Base-by-base conservation (phyloP, 2,113 vertebrate genomes). In the Colinus virginianus region DNA sequence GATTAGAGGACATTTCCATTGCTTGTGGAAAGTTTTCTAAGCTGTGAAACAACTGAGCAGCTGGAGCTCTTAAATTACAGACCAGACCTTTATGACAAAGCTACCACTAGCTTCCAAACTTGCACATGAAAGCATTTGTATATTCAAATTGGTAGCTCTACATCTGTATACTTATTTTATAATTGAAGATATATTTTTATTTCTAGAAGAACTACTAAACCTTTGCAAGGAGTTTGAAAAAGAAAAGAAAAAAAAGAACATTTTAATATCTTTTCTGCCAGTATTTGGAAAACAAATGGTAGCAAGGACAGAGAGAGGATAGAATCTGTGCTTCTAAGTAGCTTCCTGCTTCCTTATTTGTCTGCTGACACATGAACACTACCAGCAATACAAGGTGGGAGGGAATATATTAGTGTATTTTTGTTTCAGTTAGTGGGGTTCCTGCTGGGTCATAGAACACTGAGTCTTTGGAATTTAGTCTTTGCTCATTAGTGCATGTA, bases 401-500 rank as follows among this genome's bases (percentile, higher is more conserved):
- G 25, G 19, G 30, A 75, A n/a, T 58, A 42, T 36, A 63, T 63
- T 14, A 78, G n/a, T 42, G 18, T 30, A 67, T 23, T 76, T 82
- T 59, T 78, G 15, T 72, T 93, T 55, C 53, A 18, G 46, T 79
- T 71, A 17, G 4, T 68, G 68, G 7, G 7, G 20, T 64, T 77
- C 28, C n/a, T 59, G 10, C 45, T 69, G 71, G 40, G 14, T 76
- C 5, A 7, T 21, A 17, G 70, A 42, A 46, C 2, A 10, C 16
- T 13, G 53, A 55, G 13, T 15, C 64, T 90, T 83, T 74, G 45
- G 19, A 88, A 74, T 36, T 40, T 40, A 40, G 40, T 40, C 40
- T 40, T 40, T 25, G 25, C 40, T 69, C 0, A 0, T 64, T 86
- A 53, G 55, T 2, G 0, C 3, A 21, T 32, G 28, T 48, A 58